A percentile compares a stretch with the other conserved stretches of the same genome.
phyloP scores from a whole-genome alignment of 2,888 invertebrate genomes.

The Protophormia terraenovae region DNA sequence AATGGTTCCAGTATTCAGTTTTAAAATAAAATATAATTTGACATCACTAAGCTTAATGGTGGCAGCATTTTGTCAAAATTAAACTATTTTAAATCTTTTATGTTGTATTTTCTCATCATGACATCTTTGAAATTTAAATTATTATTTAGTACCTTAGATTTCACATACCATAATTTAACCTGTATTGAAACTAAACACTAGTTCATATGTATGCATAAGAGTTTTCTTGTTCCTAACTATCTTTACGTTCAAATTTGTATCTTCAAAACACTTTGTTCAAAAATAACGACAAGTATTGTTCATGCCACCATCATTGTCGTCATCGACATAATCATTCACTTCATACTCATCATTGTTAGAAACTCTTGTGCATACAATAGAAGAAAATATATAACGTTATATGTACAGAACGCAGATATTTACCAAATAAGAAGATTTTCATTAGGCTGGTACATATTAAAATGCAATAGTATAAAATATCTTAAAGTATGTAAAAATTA shows the following conservation, averaged over 20 bases:
- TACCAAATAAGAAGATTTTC: too few species aligned
- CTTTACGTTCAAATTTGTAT: background rate
- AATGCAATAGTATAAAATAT: too few species aligned
- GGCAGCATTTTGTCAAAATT: too few species aligned
- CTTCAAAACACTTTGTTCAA: background rate
- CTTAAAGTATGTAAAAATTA: too few species aligned
- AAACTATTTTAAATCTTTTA: too few species aligned
- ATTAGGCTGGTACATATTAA: too few species aligned
- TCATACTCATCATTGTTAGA: background rate
- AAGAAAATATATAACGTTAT: background rate
- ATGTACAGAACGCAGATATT: too few species aligned
- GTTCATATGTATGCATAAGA: background rate
- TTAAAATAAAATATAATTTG: too few species aligned
- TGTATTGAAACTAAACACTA: background rate
- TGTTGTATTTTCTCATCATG: too few species aligned
- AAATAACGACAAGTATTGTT: conserved; percentile 7
- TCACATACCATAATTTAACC: background rate
- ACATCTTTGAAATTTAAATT: too few species aligned
- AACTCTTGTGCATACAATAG: background rate
- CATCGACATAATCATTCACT: background rate
- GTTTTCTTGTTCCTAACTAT: background rate
- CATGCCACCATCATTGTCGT: background rate
- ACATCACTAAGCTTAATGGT: too few species aligned
- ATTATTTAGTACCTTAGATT: background rate
- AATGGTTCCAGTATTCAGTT: too few species aligned